Base-by-base conservation (phyloP, 1,140 invertebrate genomes). In the Aphelenchoides fujianensis region DNA sequence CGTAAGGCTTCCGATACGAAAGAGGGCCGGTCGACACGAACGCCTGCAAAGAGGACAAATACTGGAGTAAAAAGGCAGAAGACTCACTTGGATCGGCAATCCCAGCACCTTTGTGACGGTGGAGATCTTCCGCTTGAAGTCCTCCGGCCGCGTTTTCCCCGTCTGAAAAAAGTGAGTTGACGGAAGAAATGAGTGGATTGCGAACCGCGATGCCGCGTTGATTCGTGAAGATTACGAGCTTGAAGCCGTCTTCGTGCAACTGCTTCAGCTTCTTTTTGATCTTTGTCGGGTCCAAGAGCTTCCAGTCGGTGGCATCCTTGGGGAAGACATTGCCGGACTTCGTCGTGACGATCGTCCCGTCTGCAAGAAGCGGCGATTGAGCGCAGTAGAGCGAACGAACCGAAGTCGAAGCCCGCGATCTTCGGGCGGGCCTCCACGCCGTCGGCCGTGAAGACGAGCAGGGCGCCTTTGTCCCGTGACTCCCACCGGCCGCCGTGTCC, bases 161-260 rank as follows among this genome's bases (percentile, higher is more conserved):
- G 71, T 69, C 84, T 80, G 30, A 57, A 73, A 79, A 67, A n/a
- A n/a, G n/a, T n/a, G n/a, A n/a, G n/a, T n/a, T n/a, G n/a, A n/a
- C n/a, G 72, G 30, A 34, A 73, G 28, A 27, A 30, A 7, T 53
- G 34, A 69, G 41, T 30, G 23, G 59, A 73, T 68, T n/a, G 52
- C 16, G 68, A 70, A 79, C 70, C 77, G 75, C n/a, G 48, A 78
- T 76, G 2, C 81, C 82, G 55, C 86, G 86, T 87, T 97, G 95
- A 87, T 97, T 97, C 32, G 93, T 94, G 74, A 97, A 90, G 79
- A 97, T 90, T 0, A 95, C 91, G 74, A 97, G 89, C 88, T 94
- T 96, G 78, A 89, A 94, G 3, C 89, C 90, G 64, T 90, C 87
- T 0, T 88, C 80, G 73, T 89, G 82, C 23, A 92, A 85, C 57